A percentile compares a stretch with the other conserved stretches of the same genome.
These are phyloP conservation scores for Chiroxiphia lanceolata DNA, from an alignment of 2,797 vertebrate species.

Conservation along the genomic window DNA sequence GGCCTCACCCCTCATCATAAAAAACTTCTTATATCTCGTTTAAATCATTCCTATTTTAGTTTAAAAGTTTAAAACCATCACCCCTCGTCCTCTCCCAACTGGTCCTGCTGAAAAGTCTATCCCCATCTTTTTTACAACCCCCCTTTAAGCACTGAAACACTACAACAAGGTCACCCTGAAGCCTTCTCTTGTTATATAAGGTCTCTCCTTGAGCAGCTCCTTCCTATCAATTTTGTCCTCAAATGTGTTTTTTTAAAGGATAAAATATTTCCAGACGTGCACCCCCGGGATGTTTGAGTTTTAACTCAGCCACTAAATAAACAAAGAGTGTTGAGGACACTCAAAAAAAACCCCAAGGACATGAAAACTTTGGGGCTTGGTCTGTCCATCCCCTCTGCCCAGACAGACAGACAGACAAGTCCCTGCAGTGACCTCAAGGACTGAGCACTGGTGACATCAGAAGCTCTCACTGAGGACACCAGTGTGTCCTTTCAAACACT, in stretches of 20 bases:
- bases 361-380: neutral
- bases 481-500: neutral
- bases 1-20: accelerated
- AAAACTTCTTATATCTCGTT: neutral
- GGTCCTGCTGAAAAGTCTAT: neutral
- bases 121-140: neutral
- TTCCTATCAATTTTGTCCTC: neutral
- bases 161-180: neutral
- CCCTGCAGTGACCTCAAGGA: neutral
- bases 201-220: neutral
- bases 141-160: neutral
- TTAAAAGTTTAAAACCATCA: neutral
- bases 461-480: neutral
- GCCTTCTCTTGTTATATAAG: neutral
- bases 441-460: neutral
- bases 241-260: neutral
- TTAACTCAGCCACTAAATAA: neutral
- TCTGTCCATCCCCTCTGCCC: neutral
- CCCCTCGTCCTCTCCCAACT: neutral
- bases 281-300: no score
- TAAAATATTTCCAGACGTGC: neutral
- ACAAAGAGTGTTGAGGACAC: neutral
- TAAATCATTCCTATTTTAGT: neutral
- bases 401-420: neutral
- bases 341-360: neutral